phyloP scores from a whole-genome alignment of 2,113 vertebrate species.

The Ophthalmolycus amberensis region DNA sequence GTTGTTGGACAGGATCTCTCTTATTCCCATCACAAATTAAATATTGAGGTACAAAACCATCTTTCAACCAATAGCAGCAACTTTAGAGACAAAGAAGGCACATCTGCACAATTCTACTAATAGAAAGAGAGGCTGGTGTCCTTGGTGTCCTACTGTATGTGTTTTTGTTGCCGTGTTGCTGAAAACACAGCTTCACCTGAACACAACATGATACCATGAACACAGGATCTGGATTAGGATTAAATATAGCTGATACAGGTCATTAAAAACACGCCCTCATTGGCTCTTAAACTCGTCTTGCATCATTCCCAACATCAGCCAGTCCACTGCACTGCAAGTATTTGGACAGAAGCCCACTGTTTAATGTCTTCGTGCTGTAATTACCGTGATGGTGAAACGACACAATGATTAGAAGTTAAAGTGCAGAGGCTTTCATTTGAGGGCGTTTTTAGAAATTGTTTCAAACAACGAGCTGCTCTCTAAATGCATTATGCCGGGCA shows the following conservation, averaged over 20 bases:
- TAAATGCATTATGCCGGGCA: conserved; percentile 11
- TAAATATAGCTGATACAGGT: not conserved
- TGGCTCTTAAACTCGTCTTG: not conserved
- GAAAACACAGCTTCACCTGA: not conserved
- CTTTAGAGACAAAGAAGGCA: not conserved
- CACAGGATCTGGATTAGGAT: not conserved
- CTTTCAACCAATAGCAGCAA: not conserved
- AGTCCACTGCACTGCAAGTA: conserved; percentile 26
- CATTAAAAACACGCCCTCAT: not conserved
- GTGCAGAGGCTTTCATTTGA: conserved; percentile 61
- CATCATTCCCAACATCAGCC: conserved; percentile 10
- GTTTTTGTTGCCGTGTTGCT: too few relatives aligned
- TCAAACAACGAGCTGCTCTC: conserved; percentile 56
- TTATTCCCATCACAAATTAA: not conserved
- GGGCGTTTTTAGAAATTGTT: conserved; percentile 46
- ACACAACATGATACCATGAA: not conserved
- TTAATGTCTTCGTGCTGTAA: conserved; percentile 58
- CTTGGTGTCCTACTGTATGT: not conserved
- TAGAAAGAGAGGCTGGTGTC: not conserved
- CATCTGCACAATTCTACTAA: not conserved
- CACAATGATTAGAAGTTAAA: conserved; percentile 65
- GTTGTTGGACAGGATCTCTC: not conserved
- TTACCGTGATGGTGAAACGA: conserved; percentile 58
- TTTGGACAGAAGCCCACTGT: conserved; percentile 53
- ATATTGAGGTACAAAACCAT: not conserved